These are phyloP conservation scores for Fragum sueziense DNA, from an alignment of 2,888 invertebrate genomes.

Conservation along the genomic window DNA sequence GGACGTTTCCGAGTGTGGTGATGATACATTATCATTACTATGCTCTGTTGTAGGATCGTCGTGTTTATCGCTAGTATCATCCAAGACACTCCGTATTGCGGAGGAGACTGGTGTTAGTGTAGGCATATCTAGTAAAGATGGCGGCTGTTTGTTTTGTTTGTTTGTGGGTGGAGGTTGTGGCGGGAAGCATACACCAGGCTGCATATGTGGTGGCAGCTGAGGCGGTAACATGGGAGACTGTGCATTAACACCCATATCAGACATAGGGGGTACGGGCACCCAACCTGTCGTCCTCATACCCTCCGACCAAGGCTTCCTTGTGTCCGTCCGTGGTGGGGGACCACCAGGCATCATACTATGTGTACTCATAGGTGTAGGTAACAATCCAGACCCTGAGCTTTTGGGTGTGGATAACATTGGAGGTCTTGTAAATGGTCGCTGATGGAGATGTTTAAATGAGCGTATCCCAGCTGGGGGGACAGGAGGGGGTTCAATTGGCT, in stretches of 20 bases:
- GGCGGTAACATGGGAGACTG: constrained; percentile 32
- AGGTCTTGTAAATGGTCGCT: constrained; percentile 4
- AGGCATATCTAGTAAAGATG: constrained; percentile 1
- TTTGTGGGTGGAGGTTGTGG: constrained; percentile 23
- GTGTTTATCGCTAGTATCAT: background rate
- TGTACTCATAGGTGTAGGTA: constrained; percentile 17
- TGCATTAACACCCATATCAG: constrained; percentile 2
- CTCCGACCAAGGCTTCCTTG: background rate
- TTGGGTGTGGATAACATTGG: constrained; percentile 21
- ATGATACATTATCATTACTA: no score
- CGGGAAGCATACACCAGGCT: constrained; percentile 30
- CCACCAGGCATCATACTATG: background rate
- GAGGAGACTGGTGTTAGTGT: background rate
- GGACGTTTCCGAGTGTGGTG: background rate
- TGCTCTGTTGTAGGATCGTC: background rate
- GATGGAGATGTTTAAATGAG: background rate
- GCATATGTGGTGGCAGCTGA: constrained; percentile 32
- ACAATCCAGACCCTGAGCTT: background rate
- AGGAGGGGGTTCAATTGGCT: constrained; percentile 47
- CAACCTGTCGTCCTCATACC: constrained; percentile 27
- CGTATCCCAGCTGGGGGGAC: constrained; percentile 23
- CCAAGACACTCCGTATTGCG: no score
- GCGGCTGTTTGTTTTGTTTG: background rate
- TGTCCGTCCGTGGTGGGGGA: constrained; percentile 1
- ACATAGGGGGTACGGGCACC: constrained; percentile 13